Evolutionary conservation across 2,797 vertebrate species (phyloP), one percentile per base, ranked within the genome.

Genomic region (Hydrolagus colliei): DNA sequence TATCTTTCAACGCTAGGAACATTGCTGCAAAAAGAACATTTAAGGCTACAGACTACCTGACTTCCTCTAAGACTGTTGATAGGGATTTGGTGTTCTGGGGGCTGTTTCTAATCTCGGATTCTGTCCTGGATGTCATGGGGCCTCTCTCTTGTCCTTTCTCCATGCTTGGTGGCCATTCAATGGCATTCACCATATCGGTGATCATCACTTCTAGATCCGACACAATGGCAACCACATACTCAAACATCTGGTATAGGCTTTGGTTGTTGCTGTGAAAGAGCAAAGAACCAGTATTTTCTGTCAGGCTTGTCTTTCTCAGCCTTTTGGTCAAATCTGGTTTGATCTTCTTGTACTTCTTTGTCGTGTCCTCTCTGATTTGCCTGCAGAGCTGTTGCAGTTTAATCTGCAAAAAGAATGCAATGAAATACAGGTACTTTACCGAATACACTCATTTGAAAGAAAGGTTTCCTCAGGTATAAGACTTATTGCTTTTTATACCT

Each of bases 371-470:
- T 52, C 71, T 84, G 32, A 84, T 84, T 20, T 32, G 65, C 52
- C 63, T 84, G 79, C 79, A 84, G 65, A 84, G 79, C 65, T 84
- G 65, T 41, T 35, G 79, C 65, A 84, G 71, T 84, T 84, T 84
- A 12, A 84, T 14, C 79, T 84, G 79, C 16, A 52, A 3, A 52
- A 0, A 52, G 41, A 52, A 52, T 52, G 41, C 6, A 52, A 52
- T 52, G 41, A 52, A 52, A 52, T 52, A 52, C 41, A 52, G 41
- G 41, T 52, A 52, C 41, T 52, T 52, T 52, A 52, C 6, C 41
- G 41, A 52, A 52, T 6, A 52, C 41, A 52, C 41, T 52, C 41
- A 52, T 52, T 52, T 52, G 2, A 52, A 52, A 52, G 41, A 52
- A 52, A 52, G 41, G 41, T 52, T 52, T 52, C 41, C 6, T 52